phyloP scores from a whole-genome alignment of 2,888 invertebrate genomes.

The Polymixis flavicincta region DNA sequence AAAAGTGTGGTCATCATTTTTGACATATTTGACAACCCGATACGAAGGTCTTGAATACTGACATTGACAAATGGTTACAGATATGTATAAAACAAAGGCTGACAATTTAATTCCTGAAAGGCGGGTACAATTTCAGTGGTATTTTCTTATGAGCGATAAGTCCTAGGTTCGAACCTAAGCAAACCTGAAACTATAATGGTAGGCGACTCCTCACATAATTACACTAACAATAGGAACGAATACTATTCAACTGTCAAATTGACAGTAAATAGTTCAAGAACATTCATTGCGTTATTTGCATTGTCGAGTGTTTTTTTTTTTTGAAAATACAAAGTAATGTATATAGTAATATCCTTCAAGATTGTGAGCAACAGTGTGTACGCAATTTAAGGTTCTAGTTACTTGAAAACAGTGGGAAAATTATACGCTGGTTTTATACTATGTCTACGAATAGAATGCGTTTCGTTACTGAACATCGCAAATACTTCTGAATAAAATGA shows the following conservation, averaged over 20 bases:
- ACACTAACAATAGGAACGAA: too few species aligned
- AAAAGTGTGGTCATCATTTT: background rate
- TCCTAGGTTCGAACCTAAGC: background rate
- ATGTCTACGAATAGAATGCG: background rate
- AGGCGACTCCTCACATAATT: too few species aligned
- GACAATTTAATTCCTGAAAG: background rate
- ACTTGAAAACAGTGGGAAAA: too few species aligned
- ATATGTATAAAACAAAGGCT: background rate
- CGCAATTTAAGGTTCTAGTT: too few species aligned
- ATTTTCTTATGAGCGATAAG: background rate
- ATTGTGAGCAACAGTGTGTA: too few species aligned
- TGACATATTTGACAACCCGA: background rate
- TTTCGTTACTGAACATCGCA: background rate
- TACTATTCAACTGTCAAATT: too few species aligned
- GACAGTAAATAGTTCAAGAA: too few species aligned
- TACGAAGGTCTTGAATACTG: background rate
- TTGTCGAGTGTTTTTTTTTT: too few species aligned
- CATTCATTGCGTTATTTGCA: too few species aligned
- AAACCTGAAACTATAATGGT: background rate
- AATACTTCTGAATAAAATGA: background rate
- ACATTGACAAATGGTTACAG: background rate
- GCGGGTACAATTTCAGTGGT: too few species aligned
- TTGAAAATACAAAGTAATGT: too few species aligned
- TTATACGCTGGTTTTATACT: background rate
- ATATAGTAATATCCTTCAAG: too few species aligned